phyloP scores from a whole-genome alignment of 2,888 invertebrate species.

The Scaptomyza flava region DNA sequence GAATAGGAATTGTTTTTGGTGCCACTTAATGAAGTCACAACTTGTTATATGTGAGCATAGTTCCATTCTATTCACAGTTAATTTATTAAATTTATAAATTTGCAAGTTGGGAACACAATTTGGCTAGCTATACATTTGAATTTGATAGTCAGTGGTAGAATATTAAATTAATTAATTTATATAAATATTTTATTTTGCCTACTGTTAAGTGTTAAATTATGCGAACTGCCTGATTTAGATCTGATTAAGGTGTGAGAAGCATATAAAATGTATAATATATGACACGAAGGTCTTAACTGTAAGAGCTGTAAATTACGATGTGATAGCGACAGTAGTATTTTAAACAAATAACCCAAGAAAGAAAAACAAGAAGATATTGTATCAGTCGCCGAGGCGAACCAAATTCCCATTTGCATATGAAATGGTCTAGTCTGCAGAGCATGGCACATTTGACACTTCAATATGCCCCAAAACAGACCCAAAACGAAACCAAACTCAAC shows the following conservation, averaged over 20 bases:
- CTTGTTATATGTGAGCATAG: slow-evolving; percentile 45
- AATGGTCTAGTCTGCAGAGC: slow-evolving; percentile 67
- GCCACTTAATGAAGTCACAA: slow-evolving; percentile 66
- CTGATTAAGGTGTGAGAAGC: slow-evolving; percentile 45
- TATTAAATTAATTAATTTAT: slow-evolving; percentile 26
- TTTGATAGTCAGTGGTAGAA: slow-evolving; percentile 34
- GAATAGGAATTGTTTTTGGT: slow-evolving; percentile 24
- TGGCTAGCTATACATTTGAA: slow-evolving; percentile 33
- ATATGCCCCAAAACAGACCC: slow-evolving; percentile 31
- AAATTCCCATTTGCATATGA: slow-evolving; percentile 64
- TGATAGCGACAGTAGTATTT: slow-evolving; percentile 38
- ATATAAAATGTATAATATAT: slow-evolving; percentile 72
- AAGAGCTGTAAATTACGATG: slow-evolving; percentile 70
- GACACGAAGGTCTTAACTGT: slow-evolving; percentile 64
- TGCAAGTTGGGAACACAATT: slow-evolving; percentile 12
- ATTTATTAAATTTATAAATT: slow-evolving; percentile 50
- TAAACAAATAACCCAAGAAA: slow-evolving; percentile 50
- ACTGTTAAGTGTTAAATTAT: slow-evolving; percentile 68
- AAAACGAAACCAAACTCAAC: slow-evolving; percentile 7
- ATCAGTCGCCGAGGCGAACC: slow-evolving; percentile 32
- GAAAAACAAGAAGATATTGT: slow-evolving; percentile 44
- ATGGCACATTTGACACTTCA: slow-evolving; percentile 66
- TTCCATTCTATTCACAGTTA: slow-evolving; percentile 55
- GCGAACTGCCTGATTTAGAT: slow-evolving; percentile 53
- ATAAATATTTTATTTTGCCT: slow-evolving; percentile 45